Evolutionary conservation across 2,113 vertebrate genomes (phyloP).

Genomic region (Macrotus californicus): DNA sequence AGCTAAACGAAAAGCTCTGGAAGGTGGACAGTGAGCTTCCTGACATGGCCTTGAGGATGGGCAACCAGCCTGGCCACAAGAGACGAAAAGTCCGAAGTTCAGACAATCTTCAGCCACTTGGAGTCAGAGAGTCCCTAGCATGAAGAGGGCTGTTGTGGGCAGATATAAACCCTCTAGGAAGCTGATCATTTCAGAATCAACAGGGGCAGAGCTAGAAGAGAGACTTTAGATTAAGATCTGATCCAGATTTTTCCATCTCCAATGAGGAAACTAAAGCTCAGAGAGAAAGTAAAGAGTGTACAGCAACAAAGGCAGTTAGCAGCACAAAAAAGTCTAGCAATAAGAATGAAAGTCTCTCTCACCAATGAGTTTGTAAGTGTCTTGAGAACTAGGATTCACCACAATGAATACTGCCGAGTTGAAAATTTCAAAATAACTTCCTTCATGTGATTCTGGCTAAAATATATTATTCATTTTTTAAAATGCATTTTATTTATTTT

Average conservation of each 20-base stretch:
- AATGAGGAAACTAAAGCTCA: not conserved
- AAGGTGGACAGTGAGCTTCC: not conserved
- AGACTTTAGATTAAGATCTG: not conserved
- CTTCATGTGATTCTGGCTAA: not conserved
- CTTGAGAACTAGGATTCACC: not conserved
- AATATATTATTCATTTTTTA: not conserved
- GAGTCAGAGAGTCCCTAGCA: not conserved
- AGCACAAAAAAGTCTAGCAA: conserved; percentile 10
- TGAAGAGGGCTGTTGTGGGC: not conserved
- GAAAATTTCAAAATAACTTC: conserved; percentile 11
- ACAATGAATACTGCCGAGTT: conserved; percentile 14
- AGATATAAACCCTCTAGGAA: not conserved
- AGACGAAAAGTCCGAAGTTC: not conserved
- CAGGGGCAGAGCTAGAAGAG: not conserved
- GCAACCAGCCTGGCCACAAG: not conserved
- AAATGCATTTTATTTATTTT: not conserved
- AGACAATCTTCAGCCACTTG: not conserved
- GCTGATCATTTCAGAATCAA: not conserved
- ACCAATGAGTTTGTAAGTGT: not conserved
- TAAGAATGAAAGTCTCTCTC: conserved; percentile 16
- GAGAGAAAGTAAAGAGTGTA: not conserved
- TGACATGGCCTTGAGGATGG: not conserved
- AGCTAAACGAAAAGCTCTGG: not conserved
- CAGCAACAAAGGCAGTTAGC: not conserved
- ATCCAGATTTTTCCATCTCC: not conserved